Base-by-base conservation (phyloP, 2,797 vertebrate genomes). In the Sebastes steindachneri region DNA sequence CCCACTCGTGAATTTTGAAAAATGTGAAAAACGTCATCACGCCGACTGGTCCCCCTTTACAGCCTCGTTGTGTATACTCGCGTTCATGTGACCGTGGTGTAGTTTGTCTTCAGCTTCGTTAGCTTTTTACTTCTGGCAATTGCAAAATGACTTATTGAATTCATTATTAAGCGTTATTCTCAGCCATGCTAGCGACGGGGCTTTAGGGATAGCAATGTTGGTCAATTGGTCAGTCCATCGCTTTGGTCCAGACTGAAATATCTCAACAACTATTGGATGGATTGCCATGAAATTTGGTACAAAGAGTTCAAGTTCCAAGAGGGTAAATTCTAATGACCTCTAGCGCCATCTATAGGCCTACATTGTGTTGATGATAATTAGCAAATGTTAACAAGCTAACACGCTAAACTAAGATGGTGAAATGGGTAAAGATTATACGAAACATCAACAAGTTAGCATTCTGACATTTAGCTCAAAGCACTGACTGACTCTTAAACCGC, bases 161-260 rank as follows among this genome's bases (percentile, higher is more conserved):
- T 33, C 3, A 33, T 63, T 23, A 63, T 63, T 21, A 41, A 14
- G 23, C 0, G 1, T 25, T 4, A 41, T 45, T 28, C 4, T 78
- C 2, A 78, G 11, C 19, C 9, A 7, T 19, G 19, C 4, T 23
- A 25, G 11, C 7, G 0, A 29, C 1, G 3, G 0, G 10, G 59
- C 48, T 64, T 33, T 28, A 31, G 5, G n/a, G 15, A 19, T 33
- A 19, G 35, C 4, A 29, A 17, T 31, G 3, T 14, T 31, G 10
- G 25, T 31, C 9, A 2, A 0, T 29, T 60, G 28, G 5, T 33
- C 19, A n/a, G 19, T 59, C 2, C 2, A 48, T 29, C 2, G 2
- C 2, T 26, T 21, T 58, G 11, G 26, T 60, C 26, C 0, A 33
- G 31, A 45, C 11, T n/a, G n/a, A 75, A 59, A 41, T 33, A 28